Evolutionary conservation across 2,113 vertebrate genomes (phyloP).

Genomic region (Oreotrochilus melanogaster): DNA sequence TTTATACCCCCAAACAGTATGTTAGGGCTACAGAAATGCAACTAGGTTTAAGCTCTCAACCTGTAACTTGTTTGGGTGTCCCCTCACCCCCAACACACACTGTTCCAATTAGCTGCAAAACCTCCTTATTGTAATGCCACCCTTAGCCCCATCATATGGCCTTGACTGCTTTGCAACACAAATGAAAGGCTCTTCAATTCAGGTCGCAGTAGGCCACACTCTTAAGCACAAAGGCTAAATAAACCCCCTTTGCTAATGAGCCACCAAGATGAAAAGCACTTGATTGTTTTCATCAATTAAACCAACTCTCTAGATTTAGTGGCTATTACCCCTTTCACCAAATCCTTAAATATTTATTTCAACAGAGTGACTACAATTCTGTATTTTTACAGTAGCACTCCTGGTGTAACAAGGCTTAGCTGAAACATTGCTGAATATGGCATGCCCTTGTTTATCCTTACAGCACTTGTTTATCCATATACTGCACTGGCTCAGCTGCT

Average conservation of each 20-base stretch:
- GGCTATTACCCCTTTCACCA: constrained; percentile 51
- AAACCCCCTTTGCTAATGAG: constrained; percentile 53
- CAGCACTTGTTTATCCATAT: neutral
- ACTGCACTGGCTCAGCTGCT: constrained; percentile 21
- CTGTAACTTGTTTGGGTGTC: neutral
- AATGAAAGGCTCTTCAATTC: constrained; percentile 59
- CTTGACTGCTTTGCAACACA: constrained; percentile 63
- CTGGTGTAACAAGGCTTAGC: neutral
- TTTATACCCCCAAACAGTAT: neutral
- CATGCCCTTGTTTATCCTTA: neutral
- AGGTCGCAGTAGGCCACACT: constrained; percentile 54
- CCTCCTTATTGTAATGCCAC: constrained; percentile 23
- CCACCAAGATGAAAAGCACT: constrained; percentile 66
- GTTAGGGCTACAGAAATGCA: neutral
- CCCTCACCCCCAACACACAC: neutral
- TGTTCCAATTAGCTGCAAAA: constrained; percentile 51
- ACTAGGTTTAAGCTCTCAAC: neutral
- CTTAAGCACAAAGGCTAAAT: constrained; percentile 69
- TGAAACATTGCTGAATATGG: neutral
- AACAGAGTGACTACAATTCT: neutral
- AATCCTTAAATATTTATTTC: constrained; percentile 58
- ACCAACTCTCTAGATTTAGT: constrained; percentile 41
- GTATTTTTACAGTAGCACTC: constrained; percentile 4
- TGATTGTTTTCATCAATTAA: constrained; percentile 68
- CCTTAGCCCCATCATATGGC: constrained; percentile 25